Base-by-base conservation (phyloP, 2,888 invertebrate genomes). In the Melipona beecheii region DNA sequence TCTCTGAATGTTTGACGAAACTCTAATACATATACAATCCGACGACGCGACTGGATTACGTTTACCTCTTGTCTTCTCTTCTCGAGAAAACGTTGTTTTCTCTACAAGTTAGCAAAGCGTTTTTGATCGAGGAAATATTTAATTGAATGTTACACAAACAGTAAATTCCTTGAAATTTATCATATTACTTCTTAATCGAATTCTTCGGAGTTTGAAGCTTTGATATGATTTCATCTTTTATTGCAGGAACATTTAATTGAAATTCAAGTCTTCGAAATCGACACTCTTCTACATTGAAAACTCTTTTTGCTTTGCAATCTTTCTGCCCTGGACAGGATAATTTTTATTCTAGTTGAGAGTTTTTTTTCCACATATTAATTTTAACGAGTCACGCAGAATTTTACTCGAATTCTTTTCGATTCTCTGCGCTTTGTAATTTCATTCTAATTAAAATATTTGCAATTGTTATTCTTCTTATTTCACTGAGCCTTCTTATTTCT, bases 221-320 rank as follows among this genome's bases (percentile, higher is more conserved):
- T 9, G 5, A 9, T 9, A 9, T 9, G 36, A 43, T 43, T 43
- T 43, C 9, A 9, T 43, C 1, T 36, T 6, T 36, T 36, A 5
- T 36, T 36, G 9, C 36, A 43, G 9, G 36, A 9, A 3, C 3
- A 31, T 31, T 31, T 4, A 31, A 31, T 31, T 3, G 3, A 31
- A 43, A 43, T 43, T 43, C 36, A 43, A 43, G 9, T 56, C 56
- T n/a, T 56, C 15, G 15, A 56, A 13, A n/a, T 56, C n/a, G 2
- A n/a, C 13, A n/a, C 0, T 21, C n/a, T 4, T 56, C n/a, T 13
- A 0, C 21, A 56, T 13, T n/a, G 4, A 13, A 56, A 2, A n/a
- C 13, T n/a, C n/a, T 2, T 56, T 56, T 13, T n/a, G 5, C 15
- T 15, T n/a, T n/a, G 13, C 2, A n/a, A 56, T n/a, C 11, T 4